Evolutionary conservation across 2,797 vertebrate genomes (phyloP), one percentile per base, ranked within the genome.

Genomic region (Tympanoctomys barrerae): DNA sequence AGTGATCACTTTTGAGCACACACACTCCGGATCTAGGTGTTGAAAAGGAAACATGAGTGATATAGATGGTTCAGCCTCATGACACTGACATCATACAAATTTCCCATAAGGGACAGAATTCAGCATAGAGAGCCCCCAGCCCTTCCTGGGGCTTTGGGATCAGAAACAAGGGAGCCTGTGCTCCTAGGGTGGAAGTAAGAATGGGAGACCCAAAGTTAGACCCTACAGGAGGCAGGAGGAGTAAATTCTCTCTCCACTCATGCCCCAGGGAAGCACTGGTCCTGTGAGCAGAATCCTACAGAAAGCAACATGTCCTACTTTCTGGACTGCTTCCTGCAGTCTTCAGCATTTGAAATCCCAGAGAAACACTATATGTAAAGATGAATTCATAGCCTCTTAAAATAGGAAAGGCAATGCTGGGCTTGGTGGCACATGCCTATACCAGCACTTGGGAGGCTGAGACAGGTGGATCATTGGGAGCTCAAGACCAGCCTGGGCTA

Each of bases 11-110:
- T 93, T 75, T 59, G 75, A 91, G 49, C 14, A 81, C 14, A 62
- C 26, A 22, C 42, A 31, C 57, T 24, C 59, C 22, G n/a, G 18
- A 75, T 93, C 54, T 82, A 52, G 9, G 5, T 54, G 13, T 11
- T 92, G 33, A 89, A 81, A 82, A 64, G 36, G 89, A 81, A 87
- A 59, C 16, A 13, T n/a, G 42, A 94, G 52, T 61, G 73, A 36
- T 9, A 21, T 26, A 82, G 64, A 86, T 22, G 4, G 36, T 59
- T 89, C 78, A 73, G 31, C 75, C 11, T 85, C 91, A 42, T 66
- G 52, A 78, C 9, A 36, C 42, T 70, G 62, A 71, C 52, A 49
- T 81, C 62, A 52, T 57, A 78, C 79, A 28, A 19, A 71, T 80
- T 73, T 78, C 7, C 36, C 10, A 33, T 70, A 86, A 59, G 71